Evolutionary conservation across 2,888 invertebrate species (phyloP).

Genomic region (Cephalotes varians): DNA sequence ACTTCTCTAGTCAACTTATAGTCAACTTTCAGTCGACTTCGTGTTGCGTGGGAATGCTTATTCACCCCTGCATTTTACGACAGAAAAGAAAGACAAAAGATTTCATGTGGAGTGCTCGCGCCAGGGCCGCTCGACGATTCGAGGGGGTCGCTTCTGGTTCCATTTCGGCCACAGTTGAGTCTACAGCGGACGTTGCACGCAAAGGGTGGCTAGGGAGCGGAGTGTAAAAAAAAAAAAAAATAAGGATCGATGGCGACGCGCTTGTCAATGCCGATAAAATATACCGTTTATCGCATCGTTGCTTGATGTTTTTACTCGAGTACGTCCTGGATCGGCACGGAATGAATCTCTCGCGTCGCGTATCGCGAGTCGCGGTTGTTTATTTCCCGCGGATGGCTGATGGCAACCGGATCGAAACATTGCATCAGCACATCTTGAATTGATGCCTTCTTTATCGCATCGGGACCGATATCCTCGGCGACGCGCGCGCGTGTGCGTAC

Average conservation of each 20-base stretch:
- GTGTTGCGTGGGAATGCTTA: too few relatives aligned
- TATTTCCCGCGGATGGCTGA: conserved; percentile 70
- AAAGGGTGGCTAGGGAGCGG: not conserved
- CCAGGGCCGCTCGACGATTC: not conserved
- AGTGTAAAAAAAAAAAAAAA: not conserved
- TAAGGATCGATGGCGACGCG: not conserved
- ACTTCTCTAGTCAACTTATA: too few relatives aligned
- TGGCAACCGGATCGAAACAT: conserved; percentile 67
- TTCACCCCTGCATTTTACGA: not conserved
- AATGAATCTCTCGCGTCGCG: not conserved
- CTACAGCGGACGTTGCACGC: not conserved
- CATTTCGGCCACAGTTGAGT: not conserved
- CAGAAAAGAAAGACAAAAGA: not conserved
- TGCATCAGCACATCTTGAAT: conserved; percentile 70
- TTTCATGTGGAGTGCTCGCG: not conserved
- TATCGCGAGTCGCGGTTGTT: conserved; percentile 41
- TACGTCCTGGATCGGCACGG: not conserved
- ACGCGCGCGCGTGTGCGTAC: not conserved
- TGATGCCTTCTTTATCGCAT: conserved; percentile 32
- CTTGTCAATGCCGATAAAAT: conserved; percentile 4
- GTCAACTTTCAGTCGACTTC: too few relatives aligned
- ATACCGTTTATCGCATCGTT: conserved; percentile 17
- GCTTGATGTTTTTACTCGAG: not conserved
- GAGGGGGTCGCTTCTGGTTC: not conserved
- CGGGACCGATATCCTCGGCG: not conserved